Evolutionary conservation across 92 coral and sea anemone genomes (phyloP).

Genomic region (Pocillopora grandis): DNA sequence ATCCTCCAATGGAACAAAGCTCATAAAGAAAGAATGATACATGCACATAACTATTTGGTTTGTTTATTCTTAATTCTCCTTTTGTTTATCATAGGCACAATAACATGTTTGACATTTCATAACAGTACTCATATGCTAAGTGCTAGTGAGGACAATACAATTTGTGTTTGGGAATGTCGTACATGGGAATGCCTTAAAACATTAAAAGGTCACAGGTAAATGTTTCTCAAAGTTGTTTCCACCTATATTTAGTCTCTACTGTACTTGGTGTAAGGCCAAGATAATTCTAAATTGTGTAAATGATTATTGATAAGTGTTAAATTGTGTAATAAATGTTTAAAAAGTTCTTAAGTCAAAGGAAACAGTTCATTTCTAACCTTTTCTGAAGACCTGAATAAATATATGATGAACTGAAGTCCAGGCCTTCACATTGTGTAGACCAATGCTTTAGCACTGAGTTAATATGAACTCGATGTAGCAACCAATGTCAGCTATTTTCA

Average conservation of each 20-base stretch:
- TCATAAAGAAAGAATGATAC: too few relatives aligned
- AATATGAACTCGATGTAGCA: too few relatives aligned
- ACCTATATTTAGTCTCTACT: background rate
- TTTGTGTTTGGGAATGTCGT: conserved; percentile 97
- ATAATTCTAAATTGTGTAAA: background rate
- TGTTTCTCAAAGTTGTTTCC: background rate
- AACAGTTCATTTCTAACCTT: too few relatives aligned
- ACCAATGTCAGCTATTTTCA: too few relatives aligned
- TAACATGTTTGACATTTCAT: conserved; percentile 89
- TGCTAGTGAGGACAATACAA: conserved; percentile 93
- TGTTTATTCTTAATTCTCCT: background rate
- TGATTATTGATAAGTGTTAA: background rate
- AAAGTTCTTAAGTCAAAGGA: too few relatives aligned
- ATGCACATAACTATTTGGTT: too few relatives aligned
- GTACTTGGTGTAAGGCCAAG: background rate
- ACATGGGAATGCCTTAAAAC: conserved; percentile 96
- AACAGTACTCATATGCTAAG: conserved; percentile 90
- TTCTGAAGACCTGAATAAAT: too few relatives aligned
- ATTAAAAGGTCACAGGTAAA: conserved; percentile 95
- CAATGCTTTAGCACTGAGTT: too few relatives aligned
- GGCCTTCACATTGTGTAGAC: too few relatives aligned
- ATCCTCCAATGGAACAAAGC: too few relatives aligned
- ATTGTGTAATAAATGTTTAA: too few relatives aligned
- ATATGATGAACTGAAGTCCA: too few relatives aligned
- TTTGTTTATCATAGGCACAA: conserved; percentile 76